Conservation (phyloP, 2,113 vertebrate species). For the Thalassarche chlororhynchos region DNA sequence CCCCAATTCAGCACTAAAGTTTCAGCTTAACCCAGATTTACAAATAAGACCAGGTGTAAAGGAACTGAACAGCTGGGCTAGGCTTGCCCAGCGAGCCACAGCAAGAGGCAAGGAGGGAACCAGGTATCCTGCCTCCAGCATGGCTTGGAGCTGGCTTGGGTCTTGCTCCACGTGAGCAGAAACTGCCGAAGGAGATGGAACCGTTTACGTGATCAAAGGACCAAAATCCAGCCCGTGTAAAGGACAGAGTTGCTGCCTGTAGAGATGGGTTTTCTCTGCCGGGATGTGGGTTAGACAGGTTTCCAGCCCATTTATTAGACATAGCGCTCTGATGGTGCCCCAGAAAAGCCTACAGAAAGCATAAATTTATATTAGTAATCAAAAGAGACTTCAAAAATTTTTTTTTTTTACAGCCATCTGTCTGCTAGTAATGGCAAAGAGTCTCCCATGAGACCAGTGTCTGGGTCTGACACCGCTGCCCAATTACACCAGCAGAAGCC, state of each 20-base stretch:
- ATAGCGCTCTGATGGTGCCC: background rate
- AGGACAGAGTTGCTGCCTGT: fast-evolving
- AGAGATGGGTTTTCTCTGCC: background rate
- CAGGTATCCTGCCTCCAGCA: background rate
- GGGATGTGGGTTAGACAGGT: background rate
- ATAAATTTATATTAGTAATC: background rate
- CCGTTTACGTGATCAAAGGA: background rate
- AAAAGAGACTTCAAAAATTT: background rate
- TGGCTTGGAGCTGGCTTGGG: background rate
- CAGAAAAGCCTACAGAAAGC: background rate
- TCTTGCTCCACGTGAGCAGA: fast-evolving
- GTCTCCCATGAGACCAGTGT: background rate
- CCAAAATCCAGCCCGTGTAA: fast-evolving
- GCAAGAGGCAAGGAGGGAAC: background rate
- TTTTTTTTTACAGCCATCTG: background rate
- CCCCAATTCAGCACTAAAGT: background rate
- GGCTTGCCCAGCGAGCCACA: background rate
- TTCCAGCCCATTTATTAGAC: background rate
- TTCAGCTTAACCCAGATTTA: background rate
- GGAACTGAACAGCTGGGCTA: background rate
- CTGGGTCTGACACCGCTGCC: fast-evolving
- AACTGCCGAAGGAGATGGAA: background rate
- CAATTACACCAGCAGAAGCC: background rate
- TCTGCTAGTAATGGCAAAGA: background rate
- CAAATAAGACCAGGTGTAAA: background rate